Conservation (phyloP, 2,113 vertebrate genomes). For the Anseranas semipalmata region DNA sequence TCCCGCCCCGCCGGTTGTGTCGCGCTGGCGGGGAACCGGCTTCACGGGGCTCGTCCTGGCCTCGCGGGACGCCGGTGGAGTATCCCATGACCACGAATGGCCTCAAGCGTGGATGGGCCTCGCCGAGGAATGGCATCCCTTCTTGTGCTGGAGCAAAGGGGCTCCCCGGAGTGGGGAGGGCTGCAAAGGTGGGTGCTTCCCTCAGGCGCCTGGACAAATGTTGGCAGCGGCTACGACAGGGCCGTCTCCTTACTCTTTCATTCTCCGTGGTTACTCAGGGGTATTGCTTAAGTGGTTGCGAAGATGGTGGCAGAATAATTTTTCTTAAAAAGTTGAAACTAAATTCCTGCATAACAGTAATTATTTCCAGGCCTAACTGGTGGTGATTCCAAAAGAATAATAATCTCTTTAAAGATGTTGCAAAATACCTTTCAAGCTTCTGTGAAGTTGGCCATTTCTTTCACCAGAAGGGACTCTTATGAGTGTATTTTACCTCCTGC, state of each 20-base stretch:
- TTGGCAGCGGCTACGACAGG: too few relatives aligned
- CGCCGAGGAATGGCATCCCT: rapidly evolving
- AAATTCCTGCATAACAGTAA: not conserved
- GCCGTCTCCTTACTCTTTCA: too few relatives aligned
- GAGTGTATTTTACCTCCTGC: not conserved
- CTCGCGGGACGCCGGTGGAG: not conserved
- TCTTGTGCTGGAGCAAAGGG: not conserved
- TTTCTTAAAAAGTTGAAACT: slow-evolving; percentile 5
- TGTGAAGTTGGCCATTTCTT: not conserved
- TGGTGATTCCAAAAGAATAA: not conserved
- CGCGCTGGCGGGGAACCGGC: not conserved
- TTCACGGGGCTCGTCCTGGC: not conserved
- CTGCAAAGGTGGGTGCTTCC: not conserved
- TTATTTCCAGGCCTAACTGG: slow-evolving; percentile 19
- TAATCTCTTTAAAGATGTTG: slow-evolving; percentile 20
- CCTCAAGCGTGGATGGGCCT: not conserved
- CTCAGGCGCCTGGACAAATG: too few relatives aligned
- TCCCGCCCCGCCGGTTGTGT: not conserved
- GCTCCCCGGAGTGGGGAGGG: not conserved
- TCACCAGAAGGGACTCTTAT: not conserved
- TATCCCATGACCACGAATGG: rapidly evolving
- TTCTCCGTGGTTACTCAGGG: not conserved
- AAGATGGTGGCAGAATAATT: not conserved
- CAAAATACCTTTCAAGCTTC: slow-evolving; percentile 19
- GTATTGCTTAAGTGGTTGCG: not conserved